Evolutionary conservation across 2,888 invertebrate genomes (phyloP).

Genomic region (Frankliniella intonsa): DNA sequence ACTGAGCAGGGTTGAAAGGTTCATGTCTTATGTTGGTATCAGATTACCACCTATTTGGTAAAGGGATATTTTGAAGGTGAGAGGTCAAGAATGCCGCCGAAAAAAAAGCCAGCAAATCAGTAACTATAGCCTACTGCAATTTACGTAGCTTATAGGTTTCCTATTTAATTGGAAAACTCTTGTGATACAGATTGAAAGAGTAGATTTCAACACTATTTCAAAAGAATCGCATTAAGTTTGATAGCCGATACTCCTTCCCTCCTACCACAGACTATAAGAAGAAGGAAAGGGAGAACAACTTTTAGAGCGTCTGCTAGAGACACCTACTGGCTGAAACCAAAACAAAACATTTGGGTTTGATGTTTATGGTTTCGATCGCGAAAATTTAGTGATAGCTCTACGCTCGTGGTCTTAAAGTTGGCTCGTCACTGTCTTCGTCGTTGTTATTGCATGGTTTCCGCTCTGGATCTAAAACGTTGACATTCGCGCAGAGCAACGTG

Average conservation of each 20-base stretch:
- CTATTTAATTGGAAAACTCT: too few relatives aligned
- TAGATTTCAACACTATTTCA: too few relatives aligned
- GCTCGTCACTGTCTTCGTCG: not conserved
- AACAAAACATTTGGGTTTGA: constrained; percentile 23
- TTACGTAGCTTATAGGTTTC: too few relatives aligned
- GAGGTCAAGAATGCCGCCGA: too few relatives aligned
- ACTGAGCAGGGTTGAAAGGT: too few relatives aligned
- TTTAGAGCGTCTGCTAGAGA: constrained; percentile 19
- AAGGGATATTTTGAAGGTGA: too few relatives aligned
- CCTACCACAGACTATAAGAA: not conserved
- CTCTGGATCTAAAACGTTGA: not conserved
- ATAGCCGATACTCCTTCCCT: not conserved
- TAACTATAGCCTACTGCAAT: too few relatives aligned
- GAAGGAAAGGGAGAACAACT: not conserved
- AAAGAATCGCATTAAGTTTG: not conserved
- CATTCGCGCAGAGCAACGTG: not conserved
- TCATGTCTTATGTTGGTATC: too few relatives aligned
- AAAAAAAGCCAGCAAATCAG: too few relatives aligned
- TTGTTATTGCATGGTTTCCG: not conserved
- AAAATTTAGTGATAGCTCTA: constrained; percentile 10
- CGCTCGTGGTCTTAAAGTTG: not conserved
- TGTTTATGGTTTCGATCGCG: constrained; percentile 24
- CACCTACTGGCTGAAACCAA: constrained; percentile 22
- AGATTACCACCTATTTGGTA: too few relatives aligned
- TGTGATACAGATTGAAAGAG: too few relatives aligned